Evolutionary conservation across 2,888 invertebrate species (phyloP).

Genomic region (Drosophila sordidula): DNA sequence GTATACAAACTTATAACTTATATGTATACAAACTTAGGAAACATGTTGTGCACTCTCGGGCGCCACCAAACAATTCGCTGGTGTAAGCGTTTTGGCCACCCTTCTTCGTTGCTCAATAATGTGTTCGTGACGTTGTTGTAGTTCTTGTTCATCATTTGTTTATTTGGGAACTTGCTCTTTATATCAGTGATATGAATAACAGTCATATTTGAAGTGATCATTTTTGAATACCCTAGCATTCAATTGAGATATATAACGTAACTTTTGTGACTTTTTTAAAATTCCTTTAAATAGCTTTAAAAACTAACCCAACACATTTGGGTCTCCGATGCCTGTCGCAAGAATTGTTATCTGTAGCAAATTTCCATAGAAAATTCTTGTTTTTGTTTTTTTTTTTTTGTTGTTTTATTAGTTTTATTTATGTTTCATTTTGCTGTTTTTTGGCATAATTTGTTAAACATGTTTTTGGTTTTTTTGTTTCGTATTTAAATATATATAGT

Average conservation of each 20-base stretch:
- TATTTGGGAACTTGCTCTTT: background rate
- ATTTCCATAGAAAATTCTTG: background rate
- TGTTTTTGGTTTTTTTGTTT: conserved; percentile 44
- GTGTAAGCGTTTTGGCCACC: background rate
- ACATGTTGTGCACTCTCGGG: background rate
- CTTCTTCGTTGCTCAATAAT: background rate
- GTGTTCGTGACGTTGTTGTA: background rate
- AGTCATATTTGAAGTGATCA: background rate
- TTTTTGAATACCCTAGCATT: too few species aligned
- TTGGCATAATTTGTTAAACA: conserved; percentile 74
- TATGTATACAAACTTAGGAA: too few species aligned
- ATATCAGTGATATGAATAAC: too few species aligned
- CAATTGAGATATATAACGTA: too few species aligned
- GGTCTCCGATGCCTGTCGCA: too few species aligned
- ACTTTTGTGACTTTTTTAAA: too few species aligned
- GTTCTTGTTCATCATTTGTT: background rate
- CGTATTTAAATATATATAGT: conserved; percentile 74
- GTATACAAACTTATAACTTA: too few species aligned
- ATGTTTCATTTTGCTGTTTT: conserved; percentile 70
- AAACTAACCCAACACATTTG: too few species aligned
- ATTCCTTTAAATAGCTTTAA: too few species aligned
- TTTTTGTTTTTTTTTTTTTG: conserved; percentile 11
- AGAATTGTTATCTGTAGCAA: too few species aligned
- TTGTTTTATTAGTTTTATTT: conserved; percentile 71
- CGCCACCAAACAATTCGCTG: conserved; percentile 22